Percentiles rank a stretch among this genome's conserved stretches.
phyloP scores from a whole-genome alignment of 2,888 invertebrate species.

The Patella caerulea region DNA sequence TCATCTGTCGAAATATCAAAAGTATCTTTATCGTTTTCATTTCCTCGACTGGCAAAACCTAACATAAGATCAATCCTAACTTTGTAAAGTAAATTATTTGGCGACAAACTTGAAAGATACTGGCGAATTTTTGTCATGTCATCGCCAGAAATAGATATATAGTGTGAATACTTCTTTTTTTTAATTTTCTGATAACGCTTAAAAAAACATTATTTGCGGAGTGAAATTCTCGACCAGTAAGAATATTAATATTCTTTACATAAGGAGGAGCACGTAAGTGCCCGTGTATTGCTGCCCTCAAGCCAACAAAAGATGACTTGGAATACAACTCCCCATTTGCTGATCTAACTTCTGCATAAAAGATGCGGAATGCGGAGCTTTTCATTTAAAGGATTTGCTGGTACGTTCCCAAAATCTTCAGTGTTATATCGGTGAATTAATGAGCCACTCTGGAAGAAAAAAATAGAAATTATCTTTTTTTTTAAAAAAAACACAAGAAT shows the following conservation, averaged over 20 bases:
- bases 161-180: background rate
- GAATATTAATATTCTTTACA: background rate
- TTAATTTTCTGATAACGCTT: conserved; percentile 22
- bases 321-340: background rate
- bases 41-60: background rate
- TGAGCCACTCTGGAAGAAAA: background rate
- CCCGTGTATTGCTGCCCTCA: conserved; percentile 5
- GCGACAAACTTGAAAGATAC: background rate
- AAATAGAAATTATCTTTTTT: background rate
- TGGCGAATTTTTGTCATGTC: background rate
- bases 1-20: no score
- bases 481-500: no score
- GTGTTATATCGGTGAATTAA: background rate
- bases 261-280: conserved; percentile 14
- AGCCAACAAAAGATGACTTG: conserved; percentile 13
- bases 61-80: background rate
- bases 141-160: no score
- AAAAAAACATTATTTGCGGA: conserved; percentile 26
- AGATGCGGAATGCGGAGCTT: background rate
- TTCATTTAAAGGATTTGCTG: background rate
- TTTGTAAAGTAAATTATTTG: background rate
- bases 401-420: background rate
- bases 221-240: conserved; percentile 13
- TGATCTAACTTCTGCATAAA: conserved; percentile 1
- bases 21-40: background rate